Conservation (phyloP, 2,888 invertebrate species). For the Seira sanloemensis region DNA sequence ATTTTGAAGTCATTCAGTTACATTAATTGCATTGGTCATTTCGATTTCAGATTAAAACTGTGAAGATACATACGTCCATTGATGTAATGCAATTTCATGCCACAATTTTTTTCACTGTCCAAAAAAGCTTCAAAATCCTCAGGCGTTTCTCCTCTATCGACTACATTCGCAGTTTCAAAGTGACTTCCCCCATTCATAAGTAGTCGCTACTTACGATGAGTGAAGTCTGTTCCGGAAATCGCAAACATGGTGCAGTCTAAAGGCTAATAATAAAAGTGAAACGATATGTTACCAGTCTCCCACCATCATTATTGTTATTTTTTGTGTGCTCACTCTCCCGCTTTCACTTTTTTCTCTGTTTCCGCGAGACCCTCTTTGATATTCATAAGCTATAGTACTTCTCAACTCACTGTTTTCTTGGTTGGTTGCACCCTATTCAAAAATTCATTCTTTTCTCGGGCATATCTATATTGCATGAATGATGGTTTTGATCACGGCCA, state of each 20-base stretch:
- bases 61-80: too few relatives aligned
- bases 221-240: not conserved
- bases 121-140: too few relatives aligned
- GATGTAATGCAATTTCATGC: too few relatives aligned
- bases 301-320: not conserved
- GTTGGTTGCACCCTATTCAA: slow-evolving; percentile 43
- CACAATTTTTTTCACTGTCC: too few relatives aligned
- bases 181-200: too few relatives aligned
- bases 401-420: slow-evolving; percentile 38
- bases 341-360: slow-evolving; percentile 11
- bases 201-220: not conserved
- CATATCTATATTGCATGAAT: slow-evolving; percentile 28
- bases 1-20: too few relatives aligned
- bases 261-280: not conserved
- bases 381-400: not conserved
- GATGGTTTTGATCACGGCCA: slow-evolving; percentile 31
- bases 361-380: not conserved
- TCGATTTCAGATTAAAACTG: too few relatives aligned
- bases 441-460: slow-evolving; percentile 11
- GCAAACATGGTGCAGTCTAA: too few relatives aligned
- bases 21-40: too few relatives aligned
- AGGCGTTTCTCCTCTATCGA: too few relatives aligned
- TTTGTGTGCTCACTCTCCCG: too few relatives aligned
- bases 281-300: not conserved
- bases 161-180: too few relatives aligned